Base-by-base conservation (phyloP, 1,140 invertebrate genomes). In the Solenopsis invicta region DNA sequence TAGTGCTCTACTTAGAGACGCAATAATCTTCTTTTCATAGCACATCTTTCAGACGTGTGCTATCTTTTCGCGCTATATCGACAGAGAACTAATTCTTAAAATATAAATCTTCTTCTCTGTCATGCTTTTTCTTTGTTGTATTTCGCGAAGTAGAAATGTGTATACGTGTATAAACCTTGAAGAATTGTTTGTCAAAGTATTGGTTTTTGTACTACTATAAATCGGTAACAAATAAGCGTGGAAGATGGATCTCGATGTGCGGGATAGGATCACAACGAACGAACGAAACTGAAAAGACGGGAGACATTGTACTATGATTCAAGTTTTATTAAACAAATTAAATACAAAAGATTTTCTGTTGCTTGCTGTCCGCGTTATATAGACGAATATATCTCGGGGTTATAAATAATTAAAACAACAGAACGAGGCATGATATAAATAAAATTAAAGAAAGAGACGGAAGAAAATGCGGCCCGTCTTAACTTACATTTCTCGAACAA, bases 251-350 rank as follows among this genome's bases (percentile, higher is more conserved):
- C 45, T 29, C 54, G 59, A 67, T 85, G 64, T 45, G n/a, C 13
- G 12, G 21, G 16, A 61, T 16, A 24, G 76, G 66, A 86, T 86
- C 64, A 90, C 85, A 52, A 80, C n/a, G 9, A 81, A 75, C 54
- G 67, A 93, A 88, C 82, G 84, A 85, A 75, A 89, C 54, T 77
- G n/a, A 64, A 89, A 88, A 54, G 48, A 64, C 64, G 86, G 78
- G 69, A 59, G 37, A 84, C 84, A 66, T 94, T 94, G 92, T 95
- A 95, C 93, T 95, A 93, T 94, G 89, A 94, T 94, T 93, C 91
- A 92, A 93, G 90, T 95, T 94, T 94, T 94, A 93, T 94, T 94
- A 93, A 93, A 92, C 92, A 92, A 94, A 94, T 93, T 94, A 94
- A 95, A 94, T 94, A 94, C 92, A 94, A 95, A 94, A 94, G 90